A percentile compares a stretch with the other conserved stretches of the same genome.
Conservation (phyloP, 1,140 invertebrate genomes). For the Apis mellifera region DNA sequence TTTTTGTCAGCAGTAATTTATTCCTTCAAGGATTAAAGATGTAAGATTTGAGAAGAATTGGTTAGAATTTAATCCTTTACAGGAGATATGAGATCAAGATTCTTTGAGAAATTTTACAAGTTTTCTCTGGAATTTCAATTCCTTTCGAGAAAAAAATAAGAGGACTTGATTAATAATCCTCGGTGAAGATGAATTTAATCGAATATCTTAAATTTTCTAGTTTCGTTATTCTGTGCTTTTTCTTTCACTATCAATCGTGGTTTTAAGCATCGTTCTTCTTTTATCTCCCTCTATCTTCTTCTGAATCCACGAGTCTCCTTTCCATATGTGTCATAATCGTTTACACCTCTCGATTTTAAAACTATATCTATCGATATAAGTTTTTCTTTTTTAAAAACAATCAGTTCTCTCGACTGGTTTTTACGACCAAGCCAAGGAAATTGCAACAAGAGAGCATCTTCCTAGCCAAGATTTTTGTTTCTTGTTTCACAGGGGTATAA, state of each 20-base stretch:
- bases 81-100: background rate
- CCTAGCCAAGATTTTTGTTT: no score
- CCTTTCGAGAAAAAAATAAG: no score
- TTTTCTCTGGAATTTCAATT: background rate
- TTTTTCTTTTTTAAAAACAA: background rate
- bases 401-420: background rate
- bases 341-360: background rate
- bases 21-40: no score
- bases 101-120: background rate
- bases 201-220: no score
- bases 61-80: no score
- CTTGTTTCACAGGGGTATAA: background rate
- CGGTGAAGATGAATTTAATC: no score
- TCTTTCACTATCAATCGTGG: no score
- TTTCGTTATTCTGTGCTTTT: no score
- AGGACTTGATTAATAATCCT: no score
- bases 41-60: background rate
- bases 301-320: background rate
- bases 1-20: no score
- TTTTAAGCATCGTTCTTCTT: background rate
- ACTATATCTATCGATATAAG: background rate
- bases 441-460: no score
- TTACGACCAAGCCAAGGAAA: background rate
- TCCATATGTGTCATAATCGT: background rate
- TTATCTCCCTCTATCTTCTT: slow-evolving; percentile 13